Evolutionary conservation across 2,888 invertebrate genomes (phyloP), one percentile per base, ranked within the genome.

Genomic region (Carabus problematicus): DNA sequence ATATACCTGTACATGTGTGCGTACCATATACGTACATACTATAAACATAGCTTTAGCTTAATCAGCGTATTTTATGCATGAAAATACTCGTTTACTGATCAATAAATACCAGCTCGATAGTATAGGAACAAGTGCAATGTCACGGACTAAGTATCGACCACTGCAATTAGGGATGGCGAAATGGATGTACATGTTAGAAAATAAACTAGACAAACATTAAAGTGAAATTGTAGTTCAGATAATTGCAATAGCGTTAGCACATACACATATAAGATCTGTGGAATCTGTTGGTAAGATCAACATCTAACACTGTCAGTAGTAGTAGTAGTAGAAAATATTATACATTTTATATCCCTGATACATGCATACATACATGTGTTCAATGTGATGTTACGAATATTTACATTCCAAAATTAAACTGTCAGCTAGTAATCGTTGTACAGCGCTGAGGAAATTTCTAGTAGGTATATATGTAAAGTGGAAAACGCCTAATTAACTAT

Each of bases 51-150:
- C 49, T 47, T 59, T 47, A 45, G 59, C 49, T 66, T 66, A 66
- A 66, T 66, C 66, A 66, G 66, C 59, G 66, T 66, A 66, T 66
- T 66, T 66, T 66, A 66, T 66, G 66, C 66, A 66, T 66, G 66
- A 66, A 66, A 66, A 66, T 66, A 66, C 66, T 66, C 58, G 66
- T 66, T 66, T 66, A 66, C 66, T 59, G 58, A 66, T 58, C 66
- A 66, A 66, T 66, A 66, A 66, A 66, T 66, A 66, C 59, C 45
- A 49, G 55, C 45, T 55, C 56, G 64, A 64, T 66, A 66, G 52
- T 52, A 52, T 52, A 52, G 29, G 60, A 67, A 67, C 60, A 67
- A 67, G 66, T 66, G 66, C 59, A 66, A 52, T 66, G 59, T 66
- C 52, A 58, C 64, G 58, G 19, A 41, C 41, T 59, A 67, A 67